These are phyloP conservation scores for Strigamia crassipes DNA, from an alignment of 2,888 invertebrate genomes.

Conservation along the genomic window DNA sequence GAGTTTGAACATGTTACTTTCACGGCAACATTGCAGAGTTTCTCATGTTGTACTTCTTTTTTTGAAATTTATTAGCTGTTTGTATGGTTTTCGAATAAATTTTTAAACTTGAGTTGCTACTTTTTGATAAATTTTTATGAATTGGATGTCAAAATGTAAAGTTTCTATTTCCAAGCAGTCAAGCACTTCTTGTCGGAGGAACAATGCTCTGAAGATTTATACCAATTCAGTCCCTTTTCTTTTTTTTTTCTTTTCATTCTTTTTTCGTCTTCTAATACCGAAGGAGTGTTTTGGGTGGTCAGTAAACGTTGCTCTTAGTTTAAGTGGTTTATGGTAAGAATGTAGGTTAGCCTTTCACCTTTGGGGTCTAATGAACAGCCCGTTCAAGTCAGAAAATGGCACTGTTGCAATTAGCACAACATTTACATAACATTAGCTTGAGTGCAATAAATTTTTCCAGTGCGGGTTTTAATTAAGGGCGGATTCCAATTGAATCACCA, in stretches of 20 bases:
- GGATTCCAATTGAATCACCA: slow-evolving; percentile 27
- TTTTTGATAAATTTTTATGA: neutral
- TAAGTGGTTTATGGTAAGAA: slow-evolving; percentile 27
- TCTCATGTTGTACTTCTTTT: neutral
- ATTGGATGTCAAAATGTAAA: neutral
- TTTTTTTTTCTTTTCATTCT: neutral
- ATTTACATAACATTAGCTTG: slow-evolving; percentile 24
- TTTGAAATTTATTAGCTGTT: slow-evolving; percentile 13
- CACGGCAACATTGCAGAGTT: neutral
- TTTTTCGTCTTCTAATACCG: neutral
- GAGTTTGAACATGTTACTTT: slow-evolving; percentile 20
- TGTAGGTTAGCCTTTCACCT: slow-evolving; percentile 14
- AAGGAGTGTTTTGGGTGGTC: neutral
- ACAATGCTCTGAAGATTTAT: too few relatives aligned
- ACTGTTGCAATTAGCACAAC: slow-evolving; percentile 34
- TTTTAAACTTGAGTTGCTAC: neutral
- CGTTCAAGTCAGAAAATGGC: slow-evolving; percentile 5
- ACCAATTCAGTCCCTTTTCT: neutral
- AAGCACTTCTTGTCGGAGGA: neutral
- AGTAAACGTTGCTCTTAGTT: neutral
- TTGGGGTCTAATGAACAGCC: neutral
- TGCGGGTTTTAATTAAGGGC: slow-evolving; percentile 34
- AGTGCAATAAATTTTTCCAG: slow-evolving; percentile 10
- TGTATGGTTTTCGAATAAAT: slow-evolving; percentile 12
- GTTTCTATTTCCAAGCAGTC: neutral